A percentile compares a stretch with the other conserved stretches of the same genome.
Conservation (phyloP, 2,113 vertebrate genomes). For the Pogona vitticeps region DNA sequence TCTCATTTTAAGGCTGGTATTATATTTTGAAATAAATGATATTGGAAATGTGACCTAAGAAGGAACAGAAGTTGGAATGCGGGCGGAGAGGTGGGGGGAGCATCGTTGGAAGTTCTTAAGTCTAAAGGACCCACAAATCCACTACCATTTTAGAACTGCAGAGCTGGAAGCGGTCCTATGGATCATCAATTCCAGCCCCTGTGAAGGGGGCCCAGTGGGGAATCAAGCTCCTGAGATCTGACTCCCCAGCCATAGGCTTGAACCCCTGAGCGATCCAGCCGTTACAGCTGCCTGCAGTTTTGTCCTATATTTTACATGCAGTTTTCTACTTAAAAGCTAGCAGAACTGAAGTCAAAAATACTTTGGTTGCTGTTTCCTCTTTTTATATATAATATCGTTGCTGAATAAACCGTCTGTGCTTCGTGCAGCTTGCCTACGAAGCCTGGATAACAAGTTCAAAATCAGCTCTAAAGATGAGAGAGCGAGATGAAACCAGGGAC, state of each 20-base stretch:
- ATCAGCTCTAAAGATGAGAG: slow-evolving; percentile 72
- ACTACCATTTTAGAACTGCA: too few species aligned
- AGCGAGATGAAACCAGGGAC: slow-evolving; percentile 70
- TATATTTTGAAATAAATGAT: background rate
- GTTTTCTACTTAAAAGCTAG: background rate
- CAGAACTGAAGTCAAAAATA: background rate
- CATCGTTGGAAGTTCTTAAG: too few species aligned
- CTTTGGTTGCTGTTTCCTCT: background rate
- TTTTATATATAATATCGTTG: slow-evolving; percentile 1
- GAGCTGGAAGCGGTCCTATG: too few species aligned
- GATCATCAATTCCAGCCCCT: too few species aligned
- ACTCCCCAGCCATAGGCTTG: too few species aligned
- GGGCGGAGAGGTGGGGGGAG: background rate
- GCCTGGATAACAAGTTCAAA: slow-evolving; percentile 78
- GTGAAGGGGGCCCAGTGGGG: too few species aligned
- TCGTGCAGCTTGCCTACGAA: slow-evolving; percentile 74
- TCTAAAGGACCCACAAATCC: too few species aligned
- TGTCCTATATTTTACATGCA: background rate
- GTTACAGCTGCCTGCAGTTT: background rate
- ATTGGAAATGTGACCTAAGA: background rate
- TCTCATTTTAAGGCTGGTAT: too few species aligned
- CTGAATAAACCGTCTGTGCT: background rate
- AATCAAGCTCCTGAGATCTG: too few species aligned
- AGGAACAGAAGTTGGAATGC: too few species aligned
- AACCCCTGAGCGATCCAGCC: too few species aligned